Percentiles rank a stretch among this genome's conserved stretches.
These are phyloP conservation scores for Serranus cabrilla DNA, from an alignment of 2,797 vertebrate genomes.

Conservation along the genomic window DNA sequence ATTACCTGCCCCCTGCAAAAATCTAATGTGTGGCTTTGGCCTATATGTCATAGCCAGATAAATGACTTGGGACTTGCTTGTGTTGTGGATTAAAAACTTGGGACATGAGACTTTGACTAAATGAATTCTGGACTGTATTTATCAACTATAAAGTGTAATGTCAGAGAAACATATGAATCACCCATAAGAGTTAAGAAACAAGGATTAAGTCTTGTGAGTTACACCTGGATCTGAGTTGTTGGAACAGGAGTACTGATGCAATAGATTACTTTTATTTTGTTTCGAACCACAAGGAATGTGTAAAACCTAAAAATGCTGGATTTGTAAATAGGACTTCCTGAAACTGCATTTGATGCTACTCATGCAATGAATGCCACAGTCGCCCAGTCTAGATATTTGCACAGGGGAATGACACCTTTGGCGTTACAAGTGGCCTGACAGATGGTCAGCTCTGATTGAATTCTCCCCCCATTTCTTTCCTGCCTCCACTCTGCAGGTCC, in stretches of 20 bases:
- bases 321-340: background rate
- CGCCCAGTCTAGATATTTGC: slow-evolving; percentile 10
- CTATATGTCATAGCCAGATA: too few relatives aligned
- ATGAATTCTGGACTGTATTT: background rate
- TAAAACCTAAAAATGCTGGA: background rate
- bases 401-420: slow-evolving; percentile 65
- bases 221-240: too few relatives aligned
- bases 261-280: too few relatives aligned
- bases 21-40: too few relatives aligned
- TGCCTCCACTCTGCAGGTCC: slow-evolving; percentile 52
- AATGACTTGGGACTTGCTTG: too few relatives aligned
- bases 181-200: background rate
- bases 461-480: slow-evolving; percentile 47
- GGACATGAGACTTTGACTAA: too few relatives aligned
- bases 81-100: too few relatives aligned
- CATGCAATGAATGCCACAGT: slow-evolving; percentile 11
- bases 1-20: too few relatives aligned
- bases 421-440: slow-evolving; percentile 69
- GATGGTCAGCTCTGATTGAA: slow-evolving; percentile 80
- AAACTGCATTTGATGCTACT: slow-evolving; percentile 15
- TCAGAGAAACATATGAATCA: background rate
- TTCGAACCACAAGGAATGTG: too few relatives aligned
- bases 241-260: background rate
- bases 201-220: background rate
- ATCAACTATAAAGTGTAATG: background rate